phyloP scores from a whole-genome alignment of 2,113 vertebrate genomes.

The Prinia subflava region DNA sequence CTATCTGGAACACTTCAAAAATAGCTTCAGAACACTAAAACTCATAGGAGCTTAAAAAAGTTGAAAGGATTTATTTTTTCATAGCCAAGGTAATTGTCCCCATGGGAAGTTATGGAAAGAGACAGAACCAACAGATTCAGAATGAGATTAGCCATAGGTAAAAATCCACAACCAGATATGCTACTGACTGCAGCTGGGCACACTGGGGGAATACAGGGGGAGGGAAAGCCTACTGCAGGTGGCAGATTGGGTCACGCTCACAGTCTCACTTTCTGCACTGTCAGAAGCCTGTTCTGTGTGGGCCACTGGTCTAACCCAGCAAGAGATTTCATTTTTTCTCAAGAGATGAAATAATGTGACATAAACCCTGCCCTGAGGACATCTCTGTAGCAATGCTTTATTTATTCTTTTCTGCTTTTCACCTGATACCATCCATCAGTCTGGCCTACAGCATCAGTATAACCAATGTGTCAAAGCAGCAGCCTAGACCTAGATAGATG shows the following conservation, averaged over 20 bases:
- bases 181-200: neutral
- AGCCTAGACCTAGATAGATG: neutral
- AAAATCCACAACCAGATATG: neutral
- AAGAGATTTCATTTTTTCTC: neutral
- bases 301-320: neutral
- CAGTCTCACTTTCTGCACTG: neutral
- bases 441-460: neutral
- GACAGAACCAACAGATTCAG: neutral
- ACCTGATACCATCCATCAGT: neutral
- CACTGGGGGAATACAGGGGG: neutral
- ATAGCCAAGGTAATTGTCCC: neutral
- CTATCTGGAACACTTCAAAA: neutral
- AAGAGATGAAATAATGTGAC: neutral
- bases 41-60: accelerated
- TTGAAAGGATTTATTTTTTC: neutral
- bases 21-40: neutral
- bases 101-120: neutral
- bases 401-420: neutral
- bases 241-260: accelerated
- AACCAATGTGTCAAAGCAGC: neutral
- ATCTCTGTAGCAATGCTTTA: neutral
- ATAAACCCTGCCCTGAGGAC: neutral
- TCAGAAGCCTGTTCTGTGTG: neutral
- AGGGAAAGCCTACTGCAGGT: neutral
- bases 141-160: neutral